Conservation (phyloP, 2,797 vertebrate species). For the Chaetodon trifasciatus region DNA sequence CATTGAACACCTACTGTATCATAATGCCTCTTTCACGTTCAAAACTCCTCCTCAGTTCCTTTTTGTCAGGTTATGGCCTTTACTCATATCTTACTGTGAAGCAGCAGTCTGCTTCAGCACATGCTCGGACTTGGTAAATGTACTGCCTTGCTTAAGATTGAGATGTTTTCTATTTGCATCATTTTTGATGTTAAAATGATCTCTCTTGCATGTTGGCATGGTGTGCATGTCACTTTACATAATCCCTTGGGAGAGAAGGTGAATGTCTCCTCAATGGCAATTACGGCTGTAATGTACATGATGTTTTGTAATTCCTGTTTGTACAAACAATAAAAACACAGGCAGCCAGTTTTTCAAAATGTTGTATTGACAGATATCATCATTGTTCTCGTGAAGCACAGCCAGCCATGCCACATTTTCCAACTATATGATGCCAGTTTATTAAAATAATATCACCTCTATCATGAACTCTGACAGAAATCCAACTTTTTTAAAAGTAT, state of each 20-base stretch:
- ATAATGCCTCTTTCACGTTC: neutral
- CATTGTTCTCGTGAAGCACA: slow-evolving; percentile 10
- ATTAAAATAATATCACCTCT: slow-evolving; percentile 17
- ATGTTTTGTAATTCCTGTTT: slow-evolving; percentile 65
- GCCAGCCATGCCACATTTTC: slow-evolving; percentile 4
- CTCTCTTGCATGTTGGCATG: slow-evolving; percentile 67
- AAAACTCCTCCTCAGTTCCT: neutral
- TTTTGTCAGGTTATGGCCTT: slow-evolving; percentile 32
- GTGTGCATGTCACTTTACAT: slow-evolving; percentile 70
- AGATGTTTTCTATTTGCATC: slow-evolving; percentile 58
- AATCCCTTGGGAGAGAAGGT: slow-evolving; percentile 32
- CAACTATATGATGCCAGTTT: neutral
- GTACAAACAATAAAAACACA: slow-evolving; percentile 74
- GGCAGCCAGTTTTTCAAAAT: slow-evolving; percentile 60
- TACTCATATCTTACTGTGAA: slow-evolving; percentile 50
- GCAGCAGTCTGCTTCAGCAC: slow-evolving; percentile 9
- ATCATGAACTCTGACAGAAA: neutral
- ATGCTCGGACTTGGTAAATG: slow-evolving; percentile 29
- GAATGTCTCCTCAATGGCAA: slow-evolving; percentile 53
- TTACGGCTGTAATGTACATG: slow-evolving; percentile 57
- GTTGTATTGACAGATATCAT: slow-evolving; percentile 20
- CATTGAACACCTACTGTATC: neutral
- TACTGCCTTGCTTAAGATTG: slow-evolving; percentile 25
- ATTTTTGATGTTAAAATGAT: slow-evolving; percentile 50
- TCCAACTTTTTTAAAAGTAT: neutral